Percentiles rank a stretch among this genome's conserved stretches.
Evolutionary conservation across 2,797 vertebrate genomes (phyloP).

Genomic region (Enteromius viviparus): DNA sequence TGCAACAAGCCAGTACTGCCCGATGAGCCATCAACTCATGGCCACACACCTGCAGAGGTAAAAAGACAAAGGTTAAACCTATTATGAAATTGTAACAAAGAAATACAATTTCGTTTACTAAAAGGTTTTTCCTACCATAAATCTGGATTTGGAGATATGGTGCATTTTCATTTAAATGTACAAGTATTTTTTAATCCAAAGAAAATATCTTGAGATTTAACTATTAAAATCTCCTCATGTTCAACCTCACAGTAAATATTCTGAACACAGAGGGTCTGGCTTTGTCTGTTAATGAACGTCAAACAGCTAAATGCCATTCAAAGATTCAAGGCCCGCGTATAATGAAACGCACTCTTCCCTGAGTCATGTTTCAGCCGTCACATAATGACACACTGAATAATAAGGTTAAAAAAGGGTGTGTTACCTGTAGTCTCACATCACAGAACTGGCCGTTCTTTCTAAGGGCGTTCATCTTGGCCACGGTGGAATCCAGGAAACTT

Average conservation of each 20-base stretch:
- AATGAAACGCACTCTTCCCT: constrained; percentile 9
- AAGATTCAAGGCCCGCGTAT: constrained; percentile 29
- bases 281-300: constrained; percentile 11
- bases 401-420: constrained; percentile 18
- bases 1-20: constrained; percentile 97
- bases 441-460: constrained; percentile 99
- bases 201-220: neutral
- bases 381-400: neutral
- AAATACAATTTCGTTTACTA: neutral
- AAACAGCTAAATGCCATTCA: constrained; percentile 19
- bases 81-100: neutral
- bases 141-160: neutral
- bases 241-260: constrained; percentile 8
- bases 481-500: constrained; percentile 96
- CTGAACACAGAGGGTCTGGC: neutral
- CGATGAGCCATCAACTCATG: constrained; percentile 96
- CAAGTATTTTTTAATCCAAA: neutral
- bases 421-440: constrained; percentile 98
- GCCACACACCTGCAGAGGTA: constrained; percentile 87
- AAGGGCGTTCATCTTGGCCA: constrained; percentile 98
- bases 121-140: neutral
- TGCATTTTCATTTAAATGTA: neutral
- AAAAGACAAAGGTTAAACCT: neutral
- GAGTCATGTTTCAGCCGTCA: constrained; percentile 26
- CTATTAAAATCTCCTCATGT: neutral